Base-by-base conservation (phyloP, 2,888 invertebrate species). In the Mesodorylaimus sp. region DNA sequence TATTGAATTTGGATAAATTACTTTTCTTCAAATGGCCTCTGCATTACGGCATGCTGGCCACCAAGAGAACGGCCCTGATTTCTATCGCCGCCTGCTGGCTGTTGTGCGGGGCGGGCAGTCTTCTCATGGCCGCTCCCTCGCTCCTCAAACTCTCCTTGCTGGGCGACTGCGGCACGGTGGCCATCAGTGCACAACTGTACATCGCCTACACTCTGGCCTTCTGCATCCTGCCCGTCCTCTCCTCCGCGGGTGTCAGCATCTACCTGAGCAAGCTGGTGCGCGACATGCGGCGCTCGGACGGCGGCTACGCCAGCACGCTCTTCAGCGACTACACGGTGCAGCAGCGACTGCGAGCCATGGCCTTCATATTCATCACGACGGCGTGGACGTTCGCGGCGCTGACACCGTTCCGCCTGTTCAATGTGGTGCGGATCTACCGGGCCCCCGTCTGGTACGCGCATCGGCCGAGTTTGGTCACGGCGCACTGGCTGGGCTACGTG, bases 1-100 rank as follows among this genome's bases (percentile, higher is more conserved):
- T 47, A 38, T 26, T 47, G 16, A 47, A 47, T 38, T 5, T 47
- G 16, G 47, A 47, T n/a, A 47, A 47, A 24, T 24, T 47, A 3
- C 7, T 47, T 7, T 47, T 38, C 47, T 47, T 47, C 26, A 5
- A 47, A 3, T 47, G 38, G 25, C 47, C 47, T 3, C 25, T 47
- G 3, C 47, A 47, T 37, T 47, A 47, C 47, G 47, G 10, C 38
- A 23, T 7, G 25, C 3, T 26, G 10, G 44, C 27, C 10, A 43
- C 44, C 10, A 23, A 23, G 13, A 13, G 41, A 7, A 39, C 21
- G 16, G 41, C 21, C 21, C 7, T 21, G 16, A 39, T 23, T 7
- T 13, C 41, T 7, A 21, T 39, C 21, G 41, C 16, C 41, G 41
- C 41, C 21, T 39, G 41, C 21, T 39, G 41, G 41, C 7, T 23